Evolutionary conservation across 2,888 invertebrate genomes (phyloP).

Genomic region (Teinopalpus imperialis): DNA sequence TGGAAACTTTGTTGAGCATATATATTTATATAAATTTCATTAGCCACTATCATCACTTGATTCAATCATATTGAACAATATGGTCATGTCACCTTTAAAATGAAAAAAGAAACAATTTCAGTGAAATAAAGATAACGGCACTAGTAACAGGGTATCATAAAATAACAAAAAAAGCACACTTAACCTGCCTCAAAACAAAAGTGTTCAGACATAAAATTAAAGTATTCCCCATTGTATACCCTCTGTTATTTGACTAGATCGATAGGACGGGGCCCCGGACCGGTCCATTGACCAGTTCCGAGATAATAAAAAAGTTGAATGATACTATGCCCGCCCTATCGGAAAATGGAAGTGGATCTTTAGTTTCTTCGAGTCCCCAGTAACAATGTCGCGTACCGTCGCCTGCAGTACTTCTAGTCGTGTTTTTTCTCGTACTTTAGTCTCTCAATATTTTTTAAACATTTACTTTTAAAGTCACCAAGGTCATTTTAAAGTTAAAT

Average conservation of each 20-base stretch:
- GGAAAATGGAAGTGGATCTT: conserved; percentile 74
- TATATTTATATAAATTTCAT: too few relatives aligned
- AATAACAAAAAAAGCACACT: not conserved
- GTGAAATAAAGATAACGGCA: not conserved
- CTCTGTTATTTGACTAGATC: conserved; percentile 37
- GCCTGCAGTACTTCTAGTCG: conserved; percentile 40
- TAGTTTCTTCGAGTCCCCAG: conserved; percentile 60
- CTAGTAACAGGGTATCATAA: not conserved
- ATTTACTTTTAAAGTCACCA: conserved; percentile 12
- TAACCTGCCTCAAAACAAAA: conserved; percentile 16
- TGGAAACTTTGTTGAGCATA: too few relatives aligned
- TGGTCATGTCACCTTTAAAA: too few relatives aligned
- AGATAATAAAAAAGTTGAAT: conserved; percentile 79
- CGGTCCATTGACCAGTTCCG: conserved; percentile 60
- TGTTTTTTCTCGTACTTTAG: conserved; percentile 30
- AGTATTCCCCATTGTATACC: conserved; percentile 11
- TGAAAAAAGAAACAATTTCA: not conserved
- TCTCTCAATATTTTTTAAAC: conserved; percentile 16
- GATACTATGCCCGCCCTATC: conserved; percentile 72
- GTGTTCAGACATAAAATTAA: conserved; percentile 19
- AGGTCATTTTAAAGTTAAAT: too few relatives aligned
- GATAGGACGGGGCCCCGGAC: conserved; percentile 37
- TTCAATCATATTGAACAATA: too few relatives aligned
- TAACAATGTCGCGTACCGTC: conserved; percentile 65
- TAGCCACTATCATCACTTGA: too few relatives aligned